Base-by-base conservation (phyloP, 2,888 invertebrate genomes). In the Microchrysa polita region DNA sequence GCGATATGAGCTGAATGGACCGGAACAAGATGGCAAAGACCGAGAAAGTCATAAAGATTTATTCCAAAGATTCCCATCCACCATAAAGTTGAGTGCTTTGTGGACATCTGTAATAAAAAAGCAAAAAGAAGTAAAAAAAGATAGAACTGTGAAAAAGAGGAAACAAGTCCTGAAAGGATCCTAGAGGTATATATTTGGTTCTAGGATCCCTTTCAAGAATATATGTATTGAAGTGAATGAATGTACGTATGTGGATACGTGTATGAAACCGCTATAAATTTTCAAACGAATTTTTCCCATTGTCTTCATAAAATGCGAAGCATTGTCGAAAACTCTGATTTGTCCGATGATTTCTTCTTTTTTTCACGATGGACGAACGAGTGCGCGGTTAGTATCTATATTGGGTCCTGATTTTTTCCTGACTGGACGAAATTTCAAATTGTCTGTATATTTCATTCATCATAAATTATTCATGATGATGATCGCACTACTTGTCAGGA, bases 11-110 rank as follows among this genome's bases (percentile, higher is more conserved):
- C 55, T 23, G 65, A 55, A 55, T 65, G 55, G 44, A 73, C 73
- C 27, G 73, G 73, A 63, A 73, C 73, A 57, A 73, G 73, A 73
- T 73, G 65, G 57, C 73, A 73, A 57, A 73, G 67, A 34, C 73
- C 73, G 20, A 73, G 55, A 67, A 73, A 65, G 48, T 73, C 73
- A 57, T 73, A 73, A 63, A 73, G 44, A 67, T 73, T 73, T 65
- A 73, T 44, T 44, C 65, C 65, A 23, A 67, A 22, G 23, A 73
- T 57, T 44, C 42, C 55, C 5, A 65, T 59, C 65, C 65, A 73
- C 73, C 73, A 73, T 73, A 73, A 73, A 73, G 65, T 42, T 67
- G 73, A 65, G 57, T 65, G 73, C 65, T 73, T 73, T 44, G 22
- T 10, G 22, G 55, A 55, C 65, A 65, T 55, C 72, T 63, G 65